Evolutionary conservation across 2,113 vertebrate genomes (phyloP), one percentile per base, ranked within the genome.

Genomic region (Python bivittatus): DNA sequence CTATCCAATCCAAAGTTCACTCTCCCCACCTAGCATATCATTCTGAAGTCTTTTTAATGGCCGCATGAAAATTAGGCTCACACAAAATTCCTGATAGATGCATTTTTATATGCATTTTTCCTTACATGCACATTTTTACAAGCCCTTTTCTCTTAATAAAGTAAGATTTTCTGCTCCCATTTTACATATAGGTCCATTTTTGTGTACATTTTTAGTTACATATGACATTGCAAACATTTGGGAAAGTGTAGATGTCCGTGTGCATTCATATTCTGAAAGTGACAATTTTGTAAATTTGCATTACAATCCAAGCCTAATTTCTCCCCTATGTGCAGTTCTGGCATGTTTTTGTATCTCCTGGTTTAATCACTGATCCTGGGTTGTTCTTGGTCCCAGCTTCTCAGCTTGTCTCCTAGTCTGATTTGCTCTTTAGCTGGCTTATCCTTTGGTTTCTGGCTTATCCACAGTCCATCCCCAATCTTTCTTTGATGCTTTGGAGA

Each of bases 401-500:
- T 64, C n/a, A 11, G 0, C 15, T 68, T 42, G 11, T 38, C 54
- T 57, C 33, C 25, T 23, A 13, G 33, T 88, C 23, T 42, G 84
- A 17, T 86, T 86, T 86, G 29, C 48, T 53, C 29, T 52, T 86
- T 86, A n/a, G 27, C 48, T 84, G 9, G 6, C 22, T 84, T 10
- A 22, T 44, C 10, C 79, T 48, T 53, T 54, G 42, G 27, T 53
- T 86, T n/a, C 27, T 53, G 48, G 27, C 25, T 52, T 12, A 27
- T 84, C 83, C 22, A 25, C 9, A 29, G 27, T n/a, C n/a, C 42
- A 38, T 64, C 60, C 44, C 61, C 84, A 53, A 0, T n/a, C 44
- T 64, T 54, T 38, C 15, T 90, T 57, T 89, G 57, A 91, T 94
- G 57, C 86, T 87, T 87, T 85, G 17, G 53, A 9, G 33, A 15